Evolutionary conservation across 2,797 vertebrate genomes (phyloP).

Genomic region (Clarias pachynema): DNA sequence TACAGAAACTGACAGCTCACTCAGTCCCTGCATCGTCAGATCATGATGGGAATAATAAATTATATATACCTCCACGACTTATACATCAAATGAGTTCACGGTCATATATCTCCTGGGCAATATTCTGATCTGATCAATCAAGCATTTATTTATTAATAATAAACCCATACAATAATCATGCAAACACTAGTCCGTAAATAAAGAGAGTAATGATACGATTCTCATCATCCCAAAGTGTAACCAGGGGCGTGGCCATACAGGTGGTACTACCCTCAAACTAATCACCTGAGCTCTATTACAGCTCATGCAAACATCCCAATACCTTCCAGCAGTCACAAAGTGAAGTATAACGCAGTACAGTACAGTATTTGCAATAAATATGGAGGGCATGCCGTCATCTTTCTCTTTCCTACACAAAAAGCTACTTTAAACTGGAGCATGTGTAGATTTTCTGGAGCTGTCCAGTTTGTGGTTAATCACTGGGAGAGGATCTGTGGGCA

Average conservation of each 20-base stretch:
- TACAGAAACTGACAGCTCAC: not conserved
- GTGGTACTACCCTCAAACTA: not conserved
- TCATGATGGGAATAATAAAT: too few species aligned
- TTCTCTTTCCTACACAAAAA: not conserved
- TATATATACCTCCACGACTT: not conserved
- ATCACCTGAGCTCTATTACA: not conserved
- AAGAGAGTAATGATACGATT: not conserved
- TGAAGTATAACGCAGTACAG: not conserved
- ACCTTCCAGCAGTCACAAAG: not conserved
- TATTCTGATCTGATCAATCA: not conserved
- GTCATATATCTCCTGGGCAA: not conserved
- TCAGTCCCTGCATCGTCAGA: not conserved
- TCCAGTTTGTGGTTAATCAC: not conserved
- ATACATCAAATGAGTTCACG: not conserved
- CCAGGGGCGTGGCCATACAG: not conserved
- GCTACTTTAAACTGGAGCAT: not conserved
- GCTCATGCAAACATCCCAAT: not conserved
- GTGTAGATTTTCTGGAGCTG: not conserved
- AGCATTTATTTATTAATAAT: not conserved
- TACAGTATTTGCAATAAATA: not conserved
- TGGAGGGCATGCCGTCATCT: not conserved
- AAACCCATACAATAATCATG: not conserved
- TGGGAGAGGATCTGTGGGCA: not conserved
- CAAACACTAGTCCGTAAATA: not conserved
- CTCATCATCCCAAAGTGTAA: not conserved